phyloP scores from a whole-genome alignment of 2,888 invertebrate species.

The Apamea sordens region DNA sequence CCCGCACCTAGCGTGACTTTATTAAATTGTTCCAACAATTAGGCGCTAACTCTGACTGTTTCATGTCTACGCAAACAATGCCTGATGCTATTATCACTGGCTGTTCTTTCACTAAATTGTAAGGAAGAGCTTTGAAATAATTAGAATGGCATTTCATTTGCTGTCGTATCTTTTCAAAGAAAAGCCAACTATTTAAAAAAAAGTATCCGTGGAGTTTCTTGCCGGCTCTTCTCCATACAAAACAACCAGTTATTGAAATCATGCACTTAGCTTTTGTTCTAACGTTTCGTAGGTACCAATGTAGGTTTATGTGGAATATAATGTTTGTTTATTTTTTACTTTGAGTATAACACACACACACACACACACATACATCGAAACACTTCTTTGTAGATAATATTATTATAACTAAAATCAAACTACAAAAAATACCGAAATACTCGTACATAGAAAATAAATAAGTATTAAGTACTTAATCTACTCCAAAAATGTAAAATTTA shows the following conservation, averaged over 20 bases:
- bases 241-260: neutral
- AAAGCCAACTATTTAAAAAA: neutral
- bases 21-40: slow-evolving; percentile 61
- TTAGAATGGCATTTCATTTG: neutral
- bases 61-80: slow-evolving; percentile 38
- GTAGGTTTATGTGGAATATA: neutral
- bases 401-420: neutral
- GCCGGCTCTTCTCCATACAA: neutral
- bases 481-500: neutral
- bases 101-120: neutral
- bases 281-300: neutral
- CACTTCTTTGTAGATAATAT: neutral
- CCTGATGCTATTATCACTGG: slow-evolving; percentile 16
- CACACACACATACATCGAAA: no score
- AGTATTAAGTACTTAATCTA: neutral
- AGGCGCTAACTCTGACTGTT: slow-evolving; percentile 42
- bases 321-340: neutral
- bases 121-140: slow-evolving; percentile 16
- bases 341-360: no score
- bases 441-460: neutral
- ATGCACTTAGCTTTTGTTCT: neutral
- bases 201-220: neutral
- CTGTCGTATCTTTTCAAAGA: neutral
- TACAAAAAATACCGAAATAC: neutral
- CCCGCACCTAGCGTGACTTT: slow-evolving; percentile 45